These are phyloP conservation scores for Ectemnius continuus DNA, from an alignment of 2,888 invertebrate genomes.

Conservation along the genomic window DNA sequence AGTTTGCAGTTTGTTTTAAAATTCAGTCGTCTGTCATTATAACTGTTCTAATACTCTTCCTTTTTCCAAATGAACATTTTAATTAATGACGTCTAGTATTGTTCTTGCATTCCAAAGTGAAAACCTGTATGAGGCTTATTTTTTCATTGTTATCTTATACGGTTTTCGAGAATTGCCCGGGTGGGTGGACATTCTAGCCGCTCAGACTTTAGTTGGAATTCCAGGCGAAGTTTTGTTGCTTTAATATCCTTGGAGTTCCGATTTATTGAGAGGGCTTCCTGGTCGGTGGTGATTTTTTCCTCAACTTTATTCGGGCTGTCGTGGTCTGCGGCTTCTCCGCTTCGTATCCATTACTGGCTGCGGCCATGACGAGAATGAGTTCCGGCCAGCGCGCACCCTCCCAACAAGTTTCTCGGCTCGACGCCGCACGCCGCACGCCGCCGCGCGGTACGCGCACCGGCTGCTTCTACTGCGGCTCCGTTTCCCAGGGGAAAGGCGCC, in stretches of 20 bases:
- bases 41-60: too few relatives aligned
- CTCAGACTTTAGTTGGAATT: too few relatives aligned
- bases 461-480: too few relatives aligned
- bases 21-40: too few relatives aligned
- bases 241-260: slow-evolving; percentile 54
- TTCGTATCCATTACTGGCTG: slow-evolving; percentile 58
- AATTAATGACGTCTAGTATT: too few relatives aligned
- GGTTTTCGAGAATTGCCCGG: too few relatives aligned
- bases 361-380: slow-evolving; percentile 54
- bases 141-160: too few relatives aligned
- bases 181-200: too few relatives aligned
- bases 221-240: neutral
- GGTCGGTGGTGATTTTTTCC: slow-evolving; percentile 42
- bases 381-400: slow-evolving; percentile 12
- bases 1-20: too few relatives aligned
- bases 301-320: slow-evolving; percentile 49
- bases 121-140: too few relatives aligned
- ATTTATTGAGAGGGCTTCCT: slow-evolving; percentile 46
- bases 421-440: slow-evolving; percentile 32
- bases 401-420: slow-evolving; percentile 43
- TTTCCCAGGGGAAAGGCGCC: neutral
- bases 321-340: slow-evolving; percentile 58
- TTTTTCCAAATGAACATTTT: too few relatives aligned
- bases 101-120: too few relatives aligned
- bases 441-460: slow-evolving; percentile 12